Conservation (phyloP, 1,140 invertebrate genomes). For the Macrosteles quadrilineatus region DNA sequence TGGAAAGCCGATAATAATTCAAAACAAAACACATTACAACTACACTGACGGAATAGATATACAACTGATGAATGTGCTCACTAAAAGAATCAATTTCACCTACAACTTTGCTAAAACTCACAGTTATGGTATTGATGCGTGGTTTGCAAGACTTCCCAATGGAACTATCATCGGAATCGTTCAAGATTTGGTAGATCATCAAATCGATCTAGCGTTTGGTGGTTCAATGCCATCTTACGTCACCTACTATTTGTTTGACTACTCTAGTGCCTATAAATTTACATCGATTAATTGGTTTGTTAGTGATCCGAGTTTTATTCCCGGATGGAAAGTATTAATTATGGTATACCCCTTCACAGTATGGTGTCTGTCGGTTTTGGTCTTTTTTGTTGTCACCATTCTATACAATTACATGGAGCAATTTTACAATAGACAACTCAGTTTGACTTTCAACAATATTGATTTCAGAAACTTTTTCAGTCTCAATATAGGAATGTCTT, state of each 20-base stretch:
- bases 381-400: neutral
- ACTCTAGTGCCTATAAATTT: neutral
- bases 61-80: neutral
- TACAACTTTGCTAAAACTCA: neutral
- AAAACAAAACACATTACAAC: neutral
- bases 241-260: neutral
- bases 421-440: neutral
- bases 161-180: neutral
- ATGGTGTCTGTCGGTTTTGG: neutral
- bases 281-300: slow-evolving; percentile 2
- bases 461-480: neutral
- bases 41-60: neutral
- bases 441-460: neutral
- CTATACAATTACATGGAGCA: neutral
- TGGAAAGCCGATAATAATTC: neutral
- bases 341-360: neutral
- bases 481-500: neutral
- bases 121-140: neutral
- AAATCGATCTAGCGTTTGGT: slow-evolving; percentile 1
- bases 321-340: slow-evolving; percentile 1
- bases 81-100: neutral
- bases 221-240: neutral
- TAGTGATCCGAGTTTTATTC: neutral
- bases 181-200: neutral
- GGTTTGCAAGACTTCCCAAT: neutral